Evolutionary conservation across 2,888 invertebrate species (phyloP).

Genomic region (Phorcus lineatus): DNA sequence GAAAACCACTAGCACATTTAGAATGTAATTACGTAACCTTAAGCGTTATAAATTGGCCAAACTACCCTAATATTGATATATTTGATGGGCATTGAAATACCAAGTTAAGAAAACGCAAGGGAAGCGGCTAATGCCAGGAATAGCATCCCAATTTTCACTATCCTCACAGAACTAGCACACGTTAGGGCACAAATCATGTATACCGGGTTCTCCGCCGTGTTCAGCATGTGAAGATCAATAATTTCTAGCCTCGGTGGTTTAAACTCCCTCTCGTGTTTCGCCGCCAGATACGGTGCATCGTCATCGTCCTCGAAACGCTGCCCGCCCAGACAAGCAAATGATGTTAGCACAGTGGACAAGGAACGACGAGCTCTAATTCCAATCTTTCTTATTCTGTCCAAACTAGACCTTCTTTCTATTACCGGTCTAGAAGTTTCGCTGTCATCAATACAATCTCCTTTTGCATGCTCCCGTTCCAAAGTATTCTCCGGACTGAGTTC

Average conservation of each 20-base stretch:
- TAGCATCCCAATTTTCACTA: no score
- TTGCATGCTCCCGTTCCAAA: background rate
- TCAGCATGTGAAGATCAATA: constrained; percentile 9
- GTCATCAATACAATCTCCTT: background rate
- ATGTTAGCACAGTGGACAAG: background rate
- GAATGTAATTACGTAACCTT: no score
- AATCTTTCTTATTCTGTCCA: background rate
- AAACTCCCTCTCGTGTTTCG: constrained; percentile 10
- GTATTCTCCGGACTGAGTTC: background rate
- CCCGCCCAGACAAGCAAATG: constrained; percentile 3
- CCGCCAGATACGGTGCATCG: constrained; percentile 2
- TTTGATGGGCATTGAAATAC: no score
- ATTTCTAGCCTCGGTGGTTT: constrained; percentile 1
- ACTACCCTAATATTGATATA: no score
- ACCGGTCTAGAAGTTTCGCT: no score
- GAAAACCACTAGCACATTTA: no score
- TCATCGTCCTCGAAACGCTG: constrained; percentile 3
- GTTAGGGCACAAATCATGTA: background rate
- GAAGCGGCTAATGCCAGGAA: no score
- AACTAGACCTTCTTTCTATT: background rate
- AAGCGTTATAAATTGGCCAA: no score
- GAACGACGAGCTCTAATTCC: background rate
- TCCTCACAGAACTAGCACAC: no score
- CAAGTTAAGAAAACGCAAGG: no score
- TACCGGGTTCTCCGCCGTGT: constrained; percentile 4